phyloP scores from a whole-genome alignment of 2,797 vertebrate genomes.

The Tokudaia muenninki region DNA sequence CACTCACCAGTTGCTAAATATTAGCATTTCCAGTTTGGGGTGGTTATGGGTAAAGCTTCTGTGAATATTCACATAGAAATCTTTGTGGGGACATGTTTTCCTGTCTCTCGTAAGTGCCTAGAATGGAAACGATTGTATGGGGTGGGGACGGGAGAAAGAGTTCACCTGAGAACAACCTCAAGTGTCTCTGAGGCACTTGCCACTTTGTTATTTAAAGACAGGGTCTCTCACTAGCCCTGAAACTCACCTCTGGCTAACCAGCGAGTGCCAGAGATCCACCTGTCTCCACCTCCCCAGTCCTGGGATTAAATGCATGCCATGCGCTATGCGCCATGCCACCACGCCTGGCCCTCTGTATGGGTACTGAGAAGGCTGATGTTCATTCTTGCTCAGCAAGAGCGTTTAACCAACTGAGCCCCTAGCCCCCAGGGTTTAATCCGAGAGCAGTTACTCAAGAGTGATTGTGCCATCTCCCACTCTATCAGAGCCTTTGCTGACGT shows the following conservation, averaged over 20 bases:
- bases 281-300: neutral
- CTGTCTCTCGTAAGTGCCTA: conserved; percentile 41
- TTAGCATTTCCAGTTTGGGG: conserved; percentile 30
- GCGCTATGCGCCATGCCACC: neutral
- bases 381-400: neutral
- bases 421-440: neutral
- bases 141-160: too few relatives aligned
- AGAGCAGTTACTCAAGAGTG: neutral
- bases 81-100: conserved; percentile 40
- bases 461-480: neutral
- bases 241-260: neutral
- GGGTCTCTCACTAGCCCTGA: neutral
- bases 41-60: neutral
- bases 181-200: neutral
- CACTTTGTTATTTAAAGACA: neutral
- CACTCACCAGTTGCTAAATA: neutral
- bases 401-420: neutral
- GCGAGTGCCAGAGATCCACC: neutral
- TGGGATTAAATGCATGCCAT: neutral
- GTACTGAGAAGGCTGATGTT: neutral
- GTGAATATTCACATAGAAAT: neutral
- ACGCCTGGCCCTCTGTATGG: neutral
- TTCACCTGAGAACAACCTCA: neutral
- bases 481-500: neutral
- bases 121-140: neutral